Evolutionary conservation across 1,140 invertebrate genomes (phyloP).

Genomic region (Pseudomyrmex flavicornis): DNA sequence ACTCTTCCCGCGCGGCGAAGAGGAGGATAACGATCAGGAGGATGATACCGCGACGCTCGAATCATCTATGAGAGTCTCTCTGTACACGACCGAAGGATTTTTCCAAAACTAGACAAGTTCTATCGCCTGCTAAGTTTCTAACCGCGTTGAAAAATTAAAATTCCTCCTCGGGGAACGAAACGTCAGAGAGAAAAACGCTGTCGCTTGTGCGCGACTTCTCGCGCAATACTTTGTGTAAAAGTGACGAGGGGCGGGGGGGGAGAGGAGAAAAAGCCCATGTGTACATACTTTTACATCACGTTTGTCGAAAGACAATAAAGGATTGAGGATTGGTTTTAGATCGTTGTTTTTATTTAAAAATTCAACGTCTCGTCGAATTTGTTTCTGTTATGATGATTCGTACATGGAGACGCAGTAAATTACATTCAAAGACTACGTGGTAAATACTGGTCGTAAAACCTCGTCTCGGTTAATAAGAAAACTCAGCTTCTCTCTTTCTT

Average conservation of each 20-base stretch:
- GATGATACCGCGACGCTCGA: not conserved
- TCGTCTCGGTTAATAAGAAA: conserved; percentile 62
- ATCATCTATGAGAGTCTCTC: conserved; percentile 39
- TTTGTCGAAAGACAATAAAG: not conserved
- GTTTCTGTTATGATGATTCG: conserved; percentile 57
- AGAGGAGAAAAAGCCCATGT: not conserved
- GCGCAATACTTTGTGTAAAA: not conserved
- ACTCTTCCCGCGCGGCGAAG: conserved; percentile 1
- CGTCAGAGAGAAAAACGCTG: not conserved
- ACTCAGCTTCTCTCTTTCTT: conserved; percentile 59
- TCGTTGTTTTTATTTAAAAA: conserved; percentile 71
- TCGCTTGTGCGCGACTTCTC: conserved; percentile 25
- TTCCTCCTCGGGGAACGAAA: conserved; percentile 1
- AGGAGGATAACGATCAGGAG: too few species aligned
- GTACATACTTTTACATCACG: not conserved
- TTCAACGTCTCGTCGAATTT: conserved; percentile 61
- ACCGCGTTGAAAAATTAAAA: conserved; percentile 30
- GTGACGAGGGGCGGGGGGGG: not conserved
- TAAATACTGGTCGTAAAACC: conserved; percentile 66
- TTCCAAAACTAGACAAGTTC: not conserved
- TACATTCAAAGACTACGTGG: conserved; percentile 67
- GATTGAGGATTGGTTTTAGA: conserved; percentile 39
- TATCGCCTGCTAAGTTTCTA: not conserved
- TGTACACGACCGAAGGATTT: conserved; percentile 39
- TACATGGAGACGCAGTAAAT: conserved; percentile 68